phyloP scores from a whole-genome alignment of 2,113 vertebrate genomes.

The Otis tarda region DNA sequence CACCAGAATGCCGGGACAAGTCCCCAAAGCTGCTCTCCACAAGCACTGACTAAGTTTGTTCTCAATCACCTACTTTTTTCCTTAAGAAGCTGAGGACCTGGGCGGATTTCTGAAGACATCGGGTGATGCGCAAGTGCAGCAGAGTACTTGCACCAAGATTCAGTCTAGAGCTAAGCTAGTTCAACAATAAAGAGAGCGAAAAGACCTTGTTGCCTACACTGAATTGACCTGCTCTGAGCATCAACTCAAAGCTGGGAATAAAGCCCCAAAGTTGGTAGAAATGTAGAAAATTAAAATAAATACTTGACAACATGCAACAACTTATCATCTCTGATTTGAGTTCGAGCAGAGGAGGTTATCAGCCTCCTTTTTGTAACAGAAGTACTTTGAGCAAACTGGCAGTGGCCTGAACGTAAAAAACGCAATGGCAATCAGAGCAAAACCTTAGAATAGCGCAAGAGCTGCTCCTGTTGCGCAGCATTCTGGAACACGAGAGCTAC shows the following conservation, averaged over 20 bases:
- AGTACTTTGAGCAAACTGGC: background rate
- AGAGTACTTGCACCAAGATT: background rate
- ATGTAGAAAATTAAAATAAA: background rate
- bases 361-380: background rate
- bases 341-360: background rate
- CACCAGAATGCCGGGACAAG: background rate
- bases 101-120: background rate
- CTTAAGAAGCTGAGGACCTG: background rate
- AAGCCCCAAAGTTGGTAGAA: background rate
- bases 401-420: background rate
- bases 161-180: background rate
- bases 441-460: background rate
- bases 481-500: slow-evolving; percentile 10
- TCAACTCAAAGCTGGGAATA: background rate
- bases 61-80: background rate
- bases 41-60: background rate
- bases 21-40: background rate
- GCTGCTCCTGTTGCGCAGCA: background rate
- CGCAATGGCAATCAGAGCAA: background rate
- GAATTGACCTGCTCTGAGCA: background rate
- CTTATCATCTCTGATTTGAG: background rate
- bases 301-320: background rate
- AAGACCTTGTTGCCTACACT: fast-evolving
- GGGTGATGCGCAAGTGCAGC: background rate
- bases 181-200: background rate